Evolutionary conservation across 2,888 invertebrate genomes (phyloP), one percentile per base, ranked within the genome.

Genomic region (Stictocephala bisonia): DNA sequence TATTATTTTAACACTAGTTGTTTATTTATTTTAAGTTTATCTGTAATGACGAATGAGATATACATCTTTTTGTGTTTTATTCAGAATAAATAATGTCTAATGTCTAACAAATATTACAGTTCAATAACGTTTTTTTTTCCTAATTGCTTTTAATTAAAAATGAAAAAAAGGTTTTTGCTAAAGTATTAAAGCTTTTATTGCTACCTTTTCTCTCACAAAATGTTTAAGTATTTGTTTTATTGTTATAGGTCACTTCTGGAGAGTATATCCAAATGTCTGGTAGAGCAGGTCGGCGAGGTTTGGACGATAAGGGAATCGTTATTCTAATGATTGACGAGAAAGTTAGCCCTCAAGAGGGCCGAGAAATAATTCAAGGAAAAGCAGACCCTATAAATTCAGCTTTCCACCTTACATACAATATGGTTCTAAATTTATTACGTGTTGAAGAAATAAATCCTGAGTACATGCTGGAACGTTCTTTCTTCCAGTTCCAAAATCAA

Each of bases 231-330:
- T n/a, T n/a, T n/a, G n/a, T n/a, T n/a, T n/a, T n/a, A n/a, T 35
- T 35, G 9, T 11, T 82, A 9, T 79, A 91, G 89, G 88, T 96
- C 73, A 93, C 96, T 0, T 98, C 98, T 0, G 99, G 99, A 6
- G 99, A 99, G 85, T 99, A 99, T 82, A 99, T 99, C 78, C 99
- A 99, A 85, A 99, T 99, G 99, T 96, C 98, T 11, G 99, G 99
- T 0, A 89, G 99, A 77, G 99, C 99, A 0, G 99, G 99, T 1
- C 90, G 99, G 71, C 90, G 99, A 83, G 99, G 99, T 72, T 86
- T 98, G 56, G 99, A 99, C 84, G 97, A 98, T 84, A 95, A 96
- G 84, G 95, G 94, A 77, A 97, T 99, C 72, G 99, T 99, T 6
- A 99, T 99, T 79, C 87, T 99, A 51, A 99, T 99, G 97, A 93